Conservation (phyloP, 2,797 vertebrate genomes). For the Mustela erminea region DNA sequence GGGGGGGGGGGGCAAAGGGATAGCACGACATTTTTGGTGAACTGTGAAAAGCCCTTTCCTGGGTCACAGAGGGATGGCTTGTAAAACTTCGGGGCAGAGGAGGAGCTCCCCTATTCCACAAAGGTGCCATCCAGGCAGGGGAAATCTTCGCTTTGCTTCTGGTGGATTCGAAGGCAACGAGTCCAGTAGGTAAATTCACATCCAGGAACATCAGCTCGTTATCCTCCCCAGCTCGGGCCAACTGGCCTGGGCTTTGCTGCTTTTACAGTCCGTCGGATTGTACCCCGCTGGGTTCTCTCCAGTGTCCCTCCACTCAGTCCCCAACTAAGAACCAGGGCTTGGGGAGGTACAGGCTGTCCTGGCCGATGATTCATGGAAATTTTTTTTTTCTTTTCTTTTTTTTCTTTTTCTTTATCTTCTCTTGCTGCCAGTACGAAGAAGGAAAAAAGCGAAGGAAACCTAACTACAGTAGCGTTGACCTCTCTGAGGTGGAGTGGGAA, state of each 20-base stretch:
- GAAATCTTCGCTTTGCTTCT: neutral
- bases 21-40: neutral
- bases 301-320: neutral
- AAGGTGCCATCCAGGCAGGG: neutral
- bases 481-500: conserved; percentile 99
- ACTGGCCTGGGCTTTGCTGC: neutral
- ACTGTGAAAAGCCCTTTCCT: neutral
- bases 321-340: rapidly evolving
- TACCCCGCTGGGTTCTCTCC: neutral
- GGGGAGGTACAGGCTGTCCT: neutral
- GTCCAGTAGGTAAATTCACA: neutral
- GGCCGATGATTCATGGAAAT: neutral
- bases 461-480: conserved; percentile 98
- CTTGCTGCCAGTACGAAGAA: conserved; percentile 93
- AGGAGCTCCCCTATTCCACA: neutral
- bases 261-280: neutral
- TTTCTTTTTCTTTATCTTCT: neutral
- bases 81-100: neutral
- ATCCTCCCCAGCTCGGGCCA: neutral
- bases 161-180: neutral
- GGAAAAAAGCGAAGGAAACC: conserved; percentile 97
- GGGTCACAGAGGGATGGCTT: neutral
- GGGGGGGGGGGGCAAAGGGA: neutral
- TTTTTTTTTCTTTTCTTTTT: neutral
- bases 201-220: neutral